A percentile compares a stretch with the other conserved stretches of the same genome.
Conservation (phyloP, 2,797 vertebrate species). For the Nyctalus aviator region DNA sequence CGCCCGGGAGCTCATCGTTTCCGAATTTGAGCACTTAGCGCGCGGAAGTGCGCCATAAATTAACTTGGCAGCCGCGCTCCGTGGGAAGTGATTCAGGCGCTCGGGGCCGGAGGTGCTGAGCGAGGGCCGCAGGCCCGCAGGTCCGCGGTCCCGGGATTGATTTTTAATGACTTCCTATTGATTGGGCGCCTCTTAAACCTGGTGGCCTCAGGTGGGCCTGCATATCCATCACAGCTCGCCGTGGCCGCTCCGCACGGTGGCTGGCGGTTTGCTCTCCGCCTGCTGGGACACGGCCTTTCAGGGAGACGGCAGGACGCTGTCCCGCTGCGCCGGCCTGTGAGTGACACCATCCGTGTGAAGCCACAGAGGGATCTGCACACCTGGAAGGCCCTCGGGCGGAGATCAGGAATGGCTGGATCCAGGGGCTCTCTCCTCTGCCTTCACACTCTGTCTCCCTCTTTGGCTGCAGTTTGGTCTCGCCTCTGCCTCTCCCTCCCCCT, state of each 20-base stretch:
- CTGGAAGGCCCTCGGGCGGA: background rate
- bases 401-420: background rate
- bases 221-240: constrained; percentile 77
- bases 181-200: constrained; percentile 87
- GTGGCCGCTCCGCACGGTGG: constrained; percentile 46
- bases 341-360: background rate
- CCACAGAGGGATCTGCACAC: background rate
- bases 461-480: background rate
- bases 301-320: accelerated
- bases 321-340: background rate
- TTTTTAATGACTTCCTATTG: constrained; percentile 91
- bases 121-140: constrained; percentile 86
- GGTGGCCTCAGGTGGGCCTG: constrained; percentile 83
- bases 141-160: constrained; percentile 85
- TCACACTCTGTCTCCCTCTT: background rate
- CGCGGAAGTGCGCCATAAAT: constrained; percentile 88
- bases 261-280: background rate
- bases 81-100: constrained; percentile 89
- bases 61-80: constrained; percentile 89
- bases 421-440: background rate
- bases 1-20: constrained; percentile 85
- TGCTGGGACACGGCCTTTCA: too few species aligned
- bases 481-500: background rate
- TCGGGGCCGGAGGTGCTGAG: constrained; percentile 85
- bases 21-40: constrained; percentile 89